Conservation (phyloP, 1,140 invertebrate genomes). For the Orussus abietinus region DNA sequence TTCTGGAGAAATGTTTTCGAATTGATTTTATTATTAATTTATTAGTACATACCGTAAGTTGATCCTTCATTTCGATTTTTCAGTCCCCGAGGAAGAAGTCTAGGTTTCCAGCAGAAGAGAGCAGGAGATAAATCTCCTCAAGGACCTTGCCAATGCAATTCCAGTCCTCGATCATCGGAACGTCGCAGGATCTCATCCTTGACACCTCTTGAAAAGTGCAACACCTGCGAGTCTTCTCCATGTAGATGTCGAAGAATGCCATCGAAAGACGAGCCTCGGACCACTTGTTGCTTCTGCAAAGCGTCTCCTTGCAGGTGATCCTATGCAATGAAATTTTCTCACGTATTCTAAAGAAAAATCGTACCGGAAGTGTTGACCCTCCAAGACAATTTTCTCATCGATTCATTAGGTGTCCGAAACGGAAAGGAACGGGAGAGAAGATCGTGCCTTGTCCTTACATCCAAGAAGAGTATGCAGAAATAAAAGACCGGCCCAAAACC, state of each 20-base stretch:
- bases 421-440: neutral
- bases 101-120: constrained; percentile 9
- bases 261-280: constrained; percentile 19
- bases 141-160: constrained; percentile 12
- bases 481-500: too few relatives aligned
- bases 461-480: too few relatives aligned
- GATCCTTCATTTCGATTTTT: constrained; percentile 1
- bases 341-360: constrained; percentile 1
- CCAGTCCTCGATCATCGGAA: constrained; percentile 4
- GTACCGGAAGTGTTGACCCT: neutral
- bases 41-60: neutral
- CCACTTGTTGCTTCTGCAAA: constrained; percentile 42
- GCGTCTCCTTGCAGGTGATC: constrained; percentile 32
- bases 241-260: constrained; percentile 23
- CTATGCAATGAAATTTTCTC: neutral
- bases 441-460: neutral
- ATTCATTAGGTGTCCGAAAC: neutral
- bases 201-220: constrained; percentile 14
- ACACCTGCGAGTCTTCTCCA: constrained; percentile 20
- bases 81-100: constrained; percentile 12
- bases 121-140: constrained; percentile 10
- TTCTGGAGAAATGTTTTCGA: neutral
- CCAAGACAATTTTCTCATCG: neutral
- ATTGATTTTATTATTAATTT: neutral
- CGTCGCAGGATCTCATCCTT: constrained; percentile 3